Base-by-base conservation (phyloP, 2,888 invertebrate genomes). In the Camponotus fellah region DNA sequence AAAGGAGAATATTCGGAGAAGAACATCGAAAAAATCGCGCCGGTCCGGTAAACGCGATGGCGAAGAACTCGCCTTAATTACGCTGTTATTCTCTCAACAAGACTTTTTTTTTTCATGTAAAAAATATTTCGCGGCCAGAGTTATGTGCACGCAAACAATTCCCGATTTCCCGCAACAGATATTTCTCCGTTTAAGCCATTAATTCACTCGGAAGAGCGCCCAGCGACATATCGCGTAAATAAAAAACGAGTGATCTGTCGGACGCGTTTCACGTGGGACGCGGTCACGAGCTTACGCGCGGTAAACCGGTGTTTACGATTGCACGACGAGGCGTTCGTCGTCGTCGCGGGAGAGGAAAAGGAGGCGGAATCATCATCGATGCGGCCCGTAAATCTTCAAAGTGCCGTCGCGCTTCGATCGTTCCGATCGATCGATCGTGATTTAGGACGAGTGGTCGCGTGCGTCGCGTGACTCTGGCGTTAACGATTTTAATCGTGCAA, bases 381-480 rank as follows among this genome's bases (percentile, higher is more conserved):
- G 32, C 43, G 46, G 49, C 26, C 9, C 14, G 66, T 58, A 77
- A 82, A 79, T 79, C 56, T 58, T 81, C 77, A 34, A 74, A 80
- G 58, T 60, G 71, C 68, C 56, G n/a, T 81, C 75, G 65, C 62
- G 72, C 56, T 69, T 80, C 79, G 86, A 85, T 84, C 77, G 72
- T 68, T 14, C 62, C 66, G 56, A 68, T 74, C 82, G 85, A 68
- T 74, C 82, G 85, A 76, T 81, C 88, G 82, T 87, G 86, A 88
- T 86, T 88, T 80, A 83, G 71, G 32, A 56, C 53, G 56, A 68
- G 43, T 68, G 87, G 32, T 82, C 87, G 83, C 87, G 86, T 81
- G 84, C 74, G 83, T 89, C 87, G 90, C 90, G 89, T 90, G 89
- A 89, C 88, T 87, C 85, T 56, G 76, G 82, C 87, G 75, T 89